These are phyloP conservation scores for Cryptocheilus praepositus DNA, from an alignment of 2,888 invertebrate species.

Conservation along the genomic window DNA sequence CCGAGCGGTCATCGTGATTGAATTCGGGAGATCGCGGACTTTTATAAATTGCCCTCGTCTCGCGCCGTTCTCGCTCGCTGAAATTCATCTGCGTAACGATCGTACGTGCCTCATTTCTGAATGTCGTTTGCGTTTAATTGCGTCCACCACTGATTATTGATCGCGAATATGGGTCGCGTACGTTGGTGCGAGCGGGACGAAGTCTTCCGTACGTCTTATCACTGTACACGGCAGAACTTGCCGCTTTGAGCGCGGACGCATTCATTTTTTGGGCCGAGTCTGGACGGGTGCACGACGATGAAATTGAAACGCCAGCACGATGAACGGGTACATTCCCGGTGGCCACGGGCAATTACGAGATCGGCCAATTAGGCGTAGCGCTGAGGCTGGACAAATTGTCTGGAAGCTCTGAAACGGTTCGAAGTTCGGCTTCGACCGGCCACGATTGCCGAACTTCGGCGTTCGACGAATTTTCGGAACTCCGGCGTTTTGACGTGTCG, in stretches of 20 bases:
- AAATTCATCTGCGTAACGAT: conserved; percentile 39
- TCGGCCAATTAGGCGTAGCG: too few species aligned
- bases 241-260: background rate
- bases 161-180: conserved; percentile 40
- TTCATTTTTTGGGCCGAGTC: too few species aligned
- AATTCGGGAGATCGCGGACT: conserved; percentile 25
- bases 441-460: background rate
- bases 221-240: background rate
- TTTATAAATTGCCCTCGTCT: conserved; percentile 34
- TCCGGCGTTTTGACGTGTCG: too few species aligned
- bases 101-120: conserved; percentile 31
- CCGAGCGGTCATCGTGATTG: conserved; percentile 15
- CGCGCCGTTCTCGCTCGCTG: too few species aligned
- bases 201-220: background rate
- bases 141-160: conserved; percentile 45
- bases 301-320: too few species aligned
- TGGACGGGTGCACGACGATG: too few species aligned
- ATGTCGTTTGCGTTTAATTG: conserved; percentile 52
- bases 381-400: too few species aligned
- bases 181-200: background rate
- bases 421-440: too few species aligned
- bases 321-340: too few species aligned
- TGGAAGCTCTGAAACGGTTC: too few species aligned
- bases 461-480: background rate
- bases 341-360: too few species aligned